Base-by-base conservation (phyloP, 2,888 invertebrate genomes). In the Ophion slaviceki region DNA sequence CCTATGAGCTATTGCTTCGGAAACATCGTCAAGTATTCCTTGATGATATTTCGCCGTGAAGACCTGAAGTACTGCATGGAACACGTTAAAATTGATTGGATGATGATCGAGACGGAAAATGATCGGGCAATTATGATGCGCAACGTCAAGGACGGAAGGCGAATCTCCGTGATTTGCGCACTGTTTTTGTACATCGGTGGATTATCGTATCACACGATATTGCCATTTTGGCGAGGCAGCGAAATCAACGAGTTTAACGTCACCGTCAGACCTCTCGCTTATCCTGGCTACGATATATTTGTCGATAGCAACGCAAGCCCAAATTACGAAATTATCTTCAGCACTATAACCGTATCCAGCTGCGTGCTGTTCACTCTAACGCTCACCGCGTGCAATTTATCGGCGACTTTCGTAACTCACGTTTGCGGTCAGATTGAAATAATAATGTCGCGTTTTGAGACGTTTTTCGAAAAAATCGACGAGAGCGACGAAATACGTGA, bases 371-470 rank as follows among this genome's bases (percentile, higher is more conserved):
- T 84, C 53, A 87, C 86, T 4, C 80, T 89, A 1, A 87, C 86
- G 2, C 76, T 85, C 3, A 88, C 86, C 0, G 82, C 81, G 0
- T 91, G 89, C 77, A 86, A 88, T 68, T 59, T 90, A 1, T 86
- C 90, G 1, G 88, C 89, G 0, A 74, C 86, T 20, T 88, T 90
- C 3, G 90, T 90, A 1, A 87, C 84, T 0, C 91, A 91, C 74
- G 82, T 86, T 4, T 89, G 88, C 57, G 89, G 89, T 4, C 90
- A 89, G 47, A 67, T 89, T 1, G 74, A 90, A 45, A 84, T 91
- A 28, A 76, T 85, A 11, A 84, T 77, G 61, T 61, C 72, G 2
- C 82, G 79, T n/a, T 67, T 89, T 17, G 71, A 83, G 17, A 72
- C 17, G 14, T 71, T 88, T 10, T 66, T 80, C 20, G 77, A 81